Conservation (phyloP, 1,140 invertebrate species). For the Atta texana region DNA sequence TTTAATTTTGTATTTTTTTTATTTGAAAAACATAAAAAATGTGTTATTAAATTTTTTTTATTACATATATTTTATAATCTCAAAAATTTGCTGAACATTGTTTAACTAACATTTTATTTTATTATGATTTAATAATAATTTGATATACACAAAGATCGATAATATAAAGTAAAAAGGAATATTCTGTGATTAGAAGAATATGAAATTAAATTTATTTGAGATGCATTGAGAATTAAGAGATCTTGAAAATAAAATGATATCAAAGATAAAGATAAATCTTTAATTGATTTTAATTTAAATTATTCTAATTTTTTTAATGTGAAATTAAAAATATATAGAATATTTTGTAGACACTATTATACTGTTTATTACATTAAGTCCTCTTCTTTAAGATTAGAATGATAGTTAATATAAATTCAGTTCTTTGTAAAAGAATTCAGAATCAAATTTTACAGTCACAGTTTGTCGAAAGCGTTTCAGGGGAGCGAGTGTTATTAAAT, state of each 20-base stretch:
- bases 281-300: background rate
- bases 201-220: no score
- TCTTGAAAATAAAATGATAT: no score
- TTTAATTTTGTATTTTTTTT: slow-evolving; percentile 9
- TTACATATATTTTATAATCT: no score
- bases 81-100: no score
- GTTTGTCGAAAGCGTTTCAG: slow-evolving; percentile 76
- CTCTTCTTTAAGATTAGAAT: background rate
- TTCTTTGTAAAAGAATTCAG: slow-evolving; percentile 76
- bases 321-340: background rate
- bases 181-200: no score
- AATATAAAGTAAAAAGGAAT: no score
- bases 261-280: no score
- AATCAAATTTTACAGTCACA: slow-evolving; percentile 73
- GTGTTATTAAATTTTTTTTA: no score
- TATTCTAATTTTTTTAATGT: background rate
- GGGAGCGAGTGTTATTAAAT: slow-evolving; percentile 83
- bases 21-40: background rate
- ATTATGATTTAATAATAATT: no score
- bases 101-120: no score
- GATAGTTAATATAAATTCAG: background rate
- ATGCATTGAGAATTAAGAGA: no score
- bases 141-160: no score
- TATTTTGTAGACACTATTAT: background rate
- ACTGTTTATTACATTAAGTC: background rate